Evolutionary conservation across 2,888 invertebrate species (phyloP).

Genomic region (Nowickia ferox): DNA sequence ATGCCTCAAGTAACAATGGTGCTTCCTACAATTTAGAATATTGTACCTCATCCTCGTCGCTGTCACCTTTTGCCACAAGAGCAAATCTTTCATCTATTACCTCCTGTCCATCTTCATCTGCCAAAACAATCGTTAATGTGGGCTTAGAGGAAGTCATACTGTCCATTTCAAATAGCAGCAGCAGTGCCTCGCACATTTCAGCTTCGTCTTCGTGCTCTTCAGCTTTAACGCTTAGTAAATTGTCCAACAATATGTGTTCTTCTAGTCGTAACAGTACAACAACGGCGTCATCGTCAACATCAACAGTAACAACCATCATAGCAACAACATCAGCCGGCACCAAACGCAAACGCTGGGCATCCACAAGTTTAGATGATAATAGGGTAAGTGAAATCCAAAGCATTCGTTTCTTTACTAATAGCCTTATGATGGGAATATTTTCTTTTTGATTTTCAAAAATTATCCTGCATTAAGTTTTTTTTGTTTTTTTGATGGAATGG

Average conservation of each 20-base stretch:
- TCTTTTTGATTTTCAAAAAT: constrained; percentile 24
- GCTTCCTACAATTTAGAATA: constrained; percentile 71
- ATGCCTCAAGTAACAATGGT: constrained; percentile 69
- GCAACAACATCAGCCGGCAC: constrained; percentile 48
- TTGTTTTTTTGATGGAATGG: not conserved
- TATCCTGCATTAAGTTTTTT: constrained; percentile 36
- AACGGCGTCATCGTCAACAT: constrained; percentile 25
- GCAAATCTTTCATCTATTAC: constrained; percentile 67
- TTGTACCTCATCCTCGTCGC: constrained; percentile 72
- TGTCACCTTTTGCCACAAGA: constrained; percentile 68
- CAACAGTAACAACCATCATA: constrained; percentile 52
- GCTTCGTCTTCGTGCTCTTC: constrained; percentile 68
- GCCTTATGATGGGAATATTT: constrained; percentile 51
- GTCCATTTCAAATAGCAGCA: constrained; percentile 67
- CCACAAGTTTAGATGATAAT: constrained; percentile 64
- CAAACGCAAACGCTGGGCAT: constrained; percentile 71
- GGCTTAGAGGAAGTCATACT: constrained; percentile 68
- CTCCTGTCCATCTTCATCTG: constrained; percentile 70
- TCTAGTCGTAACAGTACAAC: constrained; percentile 61
- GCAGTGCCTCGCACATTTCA: constrained; percentile 64
- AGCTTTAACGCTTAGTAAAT: constrained; percentile 59
- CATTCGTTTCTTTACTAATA: constrained; percentile 7
- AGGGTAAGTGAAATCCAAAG: constrained; percentile 69
- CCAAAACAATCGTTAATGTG: constrained; percentile 69
- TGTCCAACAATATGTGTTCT: constrained; percentile 65